A percentile compares a stretch with the other conserved stretches of the same genome.
Conservation (phyloP, 1,140 invertebrate species). For the Sarcophaga bullata region DNA sequence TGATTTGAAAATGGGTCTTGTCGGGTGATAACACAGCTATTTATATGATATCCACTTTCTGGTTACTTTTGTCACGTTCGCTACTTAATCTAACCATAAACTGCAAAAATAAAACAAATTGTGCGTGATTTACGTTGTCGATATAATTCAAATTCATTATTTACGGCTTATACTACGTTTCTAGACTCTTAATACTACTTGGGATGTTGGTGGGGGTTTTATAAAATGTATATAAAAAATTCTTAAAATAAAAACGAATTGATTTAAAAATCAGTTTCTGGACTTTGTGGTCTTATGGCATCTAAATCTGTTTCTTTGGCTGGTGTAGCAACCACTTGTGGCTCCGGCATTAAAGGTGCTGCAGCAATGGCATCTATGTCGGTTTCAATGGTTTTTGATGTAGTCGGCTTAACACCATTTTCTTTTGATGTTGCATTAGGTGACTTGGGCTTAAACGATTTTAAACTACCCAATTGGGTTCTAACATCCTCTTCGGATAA, state of each 20-base stretch:
- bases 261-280: constrained; percentile 60
- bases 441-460: constrained; percentile 51
- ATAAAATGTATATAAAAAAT: constrained; percentile 3
- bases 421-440: constrained; percentile 29
- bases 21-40: too few species aligned
- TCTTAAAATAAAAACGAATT: not conserved
- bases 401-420: not conserved
- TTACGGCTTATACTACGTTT: too few species aligned
- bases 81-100: too few species aligned
- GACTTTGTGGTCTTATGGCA: constrained; percentile 55
- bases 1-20: too few species aligned
- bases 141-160: too few species aligned
- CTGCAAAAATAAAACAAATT: too few species aligned
- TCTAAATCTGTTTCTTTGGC: constrained; percentile 45
- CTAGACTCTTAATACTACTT: too few species aligned
- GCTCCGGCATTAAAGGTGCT: not conserved
- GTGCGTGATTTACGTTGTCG: too few species aligned
- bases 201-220: not conserved
- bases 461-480: constrained; percentile 55
- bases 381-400: not conserved
- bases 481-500: constrained; percentile 59
- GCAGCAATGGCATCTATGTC: constrained; percentile 2
- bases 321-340: constrained; percentile 20
- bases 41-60: too few species aligned
- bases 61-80: too few species aligned